These are phyloP conservation scores for Strigops habroptila DNA, from an alignment of 2,113 vertebrate genomes.

Conservation along the genomic window DNA sequence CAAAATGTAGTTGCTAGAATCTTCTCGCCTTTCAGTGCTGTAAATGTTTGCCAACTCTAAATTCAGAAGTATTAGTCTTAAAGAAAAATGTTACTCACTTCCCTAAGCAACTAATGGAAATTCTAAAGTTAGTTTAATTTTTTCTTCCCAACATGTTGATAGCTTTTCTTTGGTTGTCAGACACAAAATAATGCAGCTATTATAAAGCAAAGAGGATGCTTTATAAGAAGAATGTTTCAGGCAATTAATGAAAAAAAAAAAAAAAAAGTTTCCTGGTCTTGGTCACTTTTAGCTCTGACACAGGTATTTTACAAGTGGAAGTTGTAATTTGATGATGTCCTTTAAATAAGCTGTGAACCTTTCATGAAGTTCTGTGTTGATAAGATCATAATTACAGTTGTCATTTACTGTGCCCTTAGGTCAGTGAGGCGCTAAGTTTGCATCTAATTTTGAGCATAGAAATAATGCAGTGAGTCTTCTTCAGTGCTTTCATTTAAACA, in stretches of 20 bases:
- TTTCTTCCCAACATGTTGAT: background rate
- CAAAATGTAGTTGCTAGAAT: background rate
- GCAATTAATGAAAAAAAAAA: background rate
- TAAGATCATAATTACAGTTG: conserved; percentile 18
- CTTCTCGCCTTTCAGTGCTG: background rate
- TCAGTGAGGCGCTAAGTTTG: background rate
- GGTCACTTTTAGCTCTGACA: background rate
- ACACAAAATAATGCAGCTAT: background rate
- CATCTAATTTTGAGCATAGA: background rate
- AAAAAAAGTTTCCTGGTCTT: background rate
- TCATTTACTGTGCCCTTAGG: conserved; percentile 32
- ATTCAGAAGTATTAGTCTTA: background rate
- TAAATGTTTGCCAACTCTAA: background rate
- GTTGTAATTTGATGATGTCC: background rate
- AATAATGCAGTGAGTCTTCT: background rate
- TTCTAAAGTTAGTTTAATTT: background rate
- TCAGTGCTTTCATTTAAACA: background rate
- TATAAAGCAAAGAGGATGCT: background rate
- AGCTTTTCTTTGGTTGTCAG: background rate
- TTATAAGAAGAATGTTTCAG: background rate
- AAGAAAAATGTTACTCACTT: background rate
- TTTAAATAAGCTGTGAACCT: background rate
- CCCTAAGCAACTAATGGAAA: background rate
- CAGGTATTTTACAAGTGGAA: background rate
- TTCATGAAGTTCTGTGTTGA: background rate